These are phyloP conservation scores for Drosophila antonietae DNA, from an alignment of 2,888 invertebrate genomes.

Conservation along the genomic window DNA sequence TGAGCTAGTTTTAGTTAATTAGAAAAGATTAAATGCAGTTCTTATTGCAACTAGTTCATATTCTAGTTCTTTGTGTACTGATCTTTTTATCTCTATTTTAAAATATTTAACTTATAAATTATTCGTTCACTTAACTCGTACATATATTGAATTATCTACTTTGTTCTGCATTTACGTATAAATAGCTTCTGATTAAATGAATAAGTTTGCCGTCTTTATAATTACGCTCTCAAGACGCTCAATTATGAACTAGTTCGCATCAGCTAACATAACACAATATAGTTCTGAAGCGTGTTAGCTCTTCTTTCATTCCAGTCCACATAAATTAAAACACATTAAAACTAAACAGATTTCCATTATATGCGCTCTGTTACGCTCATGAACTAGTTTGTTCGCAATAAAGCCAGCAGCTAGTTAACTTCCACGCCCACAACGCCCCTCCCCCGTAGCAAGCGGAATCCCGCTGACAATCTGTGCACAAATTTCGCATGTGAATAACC, in stretches of 20 bases:
- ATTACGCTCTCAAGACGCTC: not conserved
- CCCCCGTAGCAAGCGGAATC: too few relatives aligned
- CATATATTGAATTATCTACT: too few relatives aligned
- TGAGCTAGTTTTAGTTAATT: not conserved
- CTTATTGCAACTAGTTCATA: not conserved
- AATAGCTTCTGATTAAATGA: not conserved
- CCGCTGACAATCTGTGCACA: not conserved
- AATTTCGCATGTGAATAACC: constrained; percentile 27
- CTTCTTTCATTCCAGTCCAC: not conserved
- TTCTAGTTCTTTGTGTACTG: too few relatives aligned
- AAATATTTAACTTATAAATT: not conserved
- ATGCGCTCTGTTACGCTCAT: constrained; percentile 4
- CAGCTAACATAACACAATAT: not conserved
- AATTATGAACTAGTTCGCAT: constrained; percentile 13
- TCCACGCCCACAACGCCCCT: not conserved
- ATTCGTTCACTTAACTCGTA: not conserved
- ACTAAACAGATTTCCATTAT: constrained; percentile 3
- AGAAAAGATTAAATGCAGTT: not conserved
- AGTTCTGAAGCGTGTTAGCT: not conserved
- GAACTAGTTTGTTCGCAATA: constrained; percentile 19
- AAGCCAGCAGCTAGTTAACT: not conserved
- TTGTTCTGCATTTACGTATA: not conserved
- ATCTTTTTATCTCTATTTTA: too few relatives aligned
- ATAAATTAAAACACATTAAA: constrained; percentile 1
- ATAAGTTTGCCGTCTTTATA: not conserved